phyloP scores from a whole-genome alignment of 2,797 vertebrate species.

The Clamator glandarius region DNA sequence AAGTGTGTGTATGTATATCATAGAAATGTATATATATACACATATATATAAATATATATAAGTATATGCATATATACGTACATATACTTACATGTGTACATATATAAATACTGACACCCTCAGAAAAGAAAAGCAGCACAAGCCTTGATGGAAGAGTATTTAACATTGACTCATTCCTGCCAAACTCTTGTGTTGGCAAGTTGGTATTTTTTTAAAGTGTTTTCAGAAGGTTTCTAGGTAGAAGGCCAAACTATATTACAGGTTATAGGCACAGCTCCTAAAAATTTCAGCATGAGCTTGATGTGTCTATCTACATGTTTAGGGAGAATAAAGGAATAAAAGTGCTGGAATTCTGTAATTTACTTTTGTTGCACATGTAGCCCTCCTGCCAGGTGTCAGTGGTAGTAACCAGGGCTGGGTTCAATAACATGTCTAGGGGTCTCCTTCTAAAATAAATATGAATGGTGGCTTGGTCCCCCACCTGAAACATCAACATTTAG shows the following conservation, averaged over 20 bases:
- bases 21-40: too few relatives aligned
- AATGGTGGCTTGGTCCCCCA: neutral
- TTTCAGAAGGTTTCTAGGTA: neutral
- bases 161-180: neutral
- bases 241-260: neutral
- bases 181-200: neutral
- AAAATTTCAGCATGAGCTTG: neutral
- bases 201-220: neutral
- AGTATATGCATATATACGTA: neutral
- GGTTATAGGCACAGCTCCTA: neutral
- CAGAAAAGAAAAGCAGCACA: neutral
- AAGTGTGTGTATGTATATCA: neutral
- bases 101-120: neutral
- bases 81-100: rapidly evolving
- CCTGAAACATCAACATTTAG: constrained; percentile 10
- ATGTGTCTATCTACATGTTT: neutral
- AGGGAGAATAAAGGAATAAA: constrained; percentile 36
- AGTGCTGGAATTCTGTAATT: constrained; percentile 63
- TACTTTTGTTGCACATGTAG: constrained; percentile 30
- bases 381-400: constrained; percentile 61
- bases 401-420: constrained; percentile 30
- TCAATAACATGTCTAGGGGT: constrained; percentile 30
- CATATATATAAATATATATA: too few relatives aligned
- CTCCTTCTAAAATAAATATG: constrained; percentile 30
- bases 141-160: neutral